phyloP scores from a whole-genome alignment of 2,113 vertebrate genomes.

The Aptenodytes forsteri region DNA sequence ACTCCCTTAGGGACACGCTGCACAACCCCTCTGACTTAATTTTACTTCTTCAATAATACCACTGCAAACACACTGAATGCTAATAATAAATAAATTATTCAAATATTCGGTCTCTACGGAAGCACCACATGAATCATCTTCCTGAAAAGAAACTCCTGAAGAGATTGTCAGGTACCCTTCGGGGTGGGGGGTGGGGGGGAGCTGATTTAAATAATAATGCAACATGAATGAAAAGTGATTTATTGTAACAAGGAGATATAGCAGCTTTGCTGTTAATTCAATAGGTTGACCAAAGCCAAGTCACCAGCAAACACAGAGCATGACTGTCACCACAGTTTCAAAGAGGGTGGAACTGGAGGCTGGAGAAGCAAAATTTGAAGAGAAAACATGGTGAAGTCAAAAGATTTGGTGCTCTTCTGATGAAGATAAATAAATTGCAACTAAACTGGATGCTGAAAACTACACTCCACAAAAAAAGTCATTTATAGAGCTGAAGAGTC shows the following conservation, averaged over 20 bases:
- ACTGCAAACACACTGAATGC: slow-evolving; percentile 27
- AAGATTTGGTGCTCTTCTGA: neutral
- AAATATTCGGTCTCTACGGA: slow-evolving; percentile 5
- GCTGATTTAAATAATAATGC: neutral
- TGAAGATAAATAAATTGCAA: neutral
- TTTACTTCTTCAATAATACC: slow-evolving; percentile 11
- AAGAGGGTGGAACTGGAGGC: neutral
- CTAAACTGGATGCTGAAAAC: neutral
- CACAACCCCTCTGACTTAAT: slow-evolving; percentile 19
- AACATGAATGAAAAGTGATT: neutral
- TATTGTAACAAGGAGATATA: neutral
- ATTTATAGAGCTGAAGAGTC: neutral
- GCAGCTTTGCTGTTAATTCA: neutral
- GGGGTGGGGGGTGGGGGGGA: too few relatives aligned
- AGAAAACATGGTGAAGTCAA: neutral
- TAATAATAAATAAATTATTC: slow-evolving; percentile 60
- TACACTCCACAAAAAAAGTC: neutral
- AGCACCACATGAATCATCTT: neutral
- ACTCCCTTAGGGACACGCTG: neutral
- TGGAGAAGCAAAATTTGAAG: neutral
- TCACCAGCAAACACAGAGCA: neutral
- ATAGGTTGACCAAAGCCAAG: neutral
- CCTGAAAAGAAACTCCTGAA: slow-evolving; percentile 34
- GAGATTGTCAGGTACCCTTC: neutral
- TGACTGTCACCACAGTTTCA: neutral